A percentile compares a stretch with the other conserved stretches of the same genome.
Conservation (phyloP, 2,113 vertebrate species). For the Python bivittatus region DNA sequence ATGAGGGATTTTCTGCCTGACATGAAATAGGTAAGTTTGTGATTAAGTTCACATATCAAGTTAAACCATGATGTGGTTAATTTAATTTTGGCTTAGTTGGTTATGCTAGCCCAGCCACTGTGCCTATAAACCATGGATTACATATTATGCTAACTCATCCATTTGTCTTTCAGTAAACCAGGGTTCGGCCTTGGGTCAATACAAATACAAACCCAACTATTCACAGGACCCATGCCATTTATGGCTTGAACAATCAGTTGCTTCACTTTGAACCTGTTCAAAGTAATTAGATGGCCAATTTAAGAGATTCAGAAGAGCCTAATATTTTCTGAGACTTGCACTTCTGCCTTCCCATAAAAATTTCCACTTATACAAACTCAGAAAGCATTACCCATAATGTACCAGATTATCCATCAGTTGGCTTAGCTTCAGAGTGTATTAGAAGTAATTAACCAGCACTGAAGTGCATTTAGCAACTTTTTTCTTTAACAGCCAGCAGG, state of each 20-base stretch:
- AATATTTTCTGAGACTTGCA: neutral
- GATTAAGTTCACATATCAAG: neutral
- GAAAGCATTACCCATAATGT: neutral
- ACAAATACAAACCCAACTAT: neutral
- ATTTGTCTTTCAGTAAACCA: neutral
- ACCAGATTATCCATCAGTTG: neutral
- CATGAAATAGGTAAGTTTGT: neutral
- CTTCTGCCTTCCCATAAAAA: neutral
- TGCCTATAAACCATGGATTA: neutral
- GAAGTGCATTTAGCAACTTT: conserved; percentile 7
- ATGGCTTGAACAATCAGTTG: neutral
- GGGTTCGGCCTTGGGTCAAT: neutral
- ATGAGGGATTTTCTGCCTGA: neutral
- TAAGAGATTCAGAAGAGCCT: neutral
- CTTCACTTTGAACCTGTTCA: neutral
- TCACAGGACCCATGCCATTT: neutral
- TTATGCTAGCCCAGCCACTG: neutral
- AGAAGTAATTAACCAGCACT: neutral
- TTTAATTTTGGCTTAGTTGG: neutral
- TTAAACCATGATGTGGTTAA: neutral
- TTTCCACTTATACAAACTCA: neutral
- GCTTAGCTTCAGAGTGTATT: conserved; percentile 1
- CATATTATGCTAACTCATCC: neutral
- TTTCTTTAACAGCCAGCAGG: conserved; percentile 1
- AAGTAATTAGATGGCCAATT: neutral